These are phyloP conservation scores for Paratilapia polleni DNA, from an alignment of 2,113 vertebrate species.

Conservation along the genomic window DNA sequence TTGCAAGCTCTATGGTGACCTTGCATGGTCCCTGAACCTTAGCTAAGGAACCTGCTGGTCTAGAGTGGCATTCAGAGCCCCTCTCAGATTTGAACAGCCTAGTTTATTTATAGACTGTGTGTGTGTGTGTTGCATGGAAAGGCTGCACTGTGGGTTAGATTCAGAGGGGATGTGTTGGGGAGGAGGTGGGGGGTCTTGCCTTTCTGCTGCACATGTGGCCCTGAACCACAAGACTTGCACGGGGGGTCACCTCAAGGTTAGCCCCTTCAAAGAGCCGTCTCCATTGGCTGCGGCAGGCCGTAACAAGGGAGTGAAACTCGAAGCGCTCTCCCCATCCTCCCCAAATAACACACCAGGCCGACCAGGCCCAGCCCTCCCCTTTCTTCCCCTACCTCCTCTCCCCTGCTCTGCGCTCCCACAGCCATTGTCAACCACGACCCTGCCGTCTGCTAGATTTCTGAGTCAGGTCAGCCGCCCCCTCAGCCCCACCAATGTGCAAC, in stretches of 20 bases:
- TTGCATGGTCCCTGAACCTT: background rate
- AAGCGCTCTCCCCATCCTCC: slow-evolving; percentile 59
- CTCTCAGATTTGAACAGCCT: slow-evolving; percentile 61
- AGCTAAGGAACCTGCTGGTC: slow-evolving; percentile 42
- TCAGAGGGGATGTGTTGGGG: slow-evolving; percentile 25
- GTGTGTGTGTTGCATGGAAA: slow-evolving; percentile 37
- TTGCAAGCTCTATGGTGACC: background rate
- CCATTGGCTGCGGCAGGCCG: slow-evolving; percentile 70
- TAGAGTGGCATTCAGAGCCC: slow-evolving; percentile 41
- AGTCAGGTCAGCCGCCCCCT: slow-evolving; percentile 56
- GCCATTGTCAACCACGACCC: slow-evolving; percentile 73
- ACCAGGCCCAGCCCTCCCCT: slow-evolving; percentile 20
- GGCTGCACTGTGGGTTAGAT: slow-evolving; percentile 34
- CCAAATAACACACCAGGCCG: slow-evolving; percentile 59
- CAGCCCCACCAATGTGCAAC: slow-evolving; percentile 22
- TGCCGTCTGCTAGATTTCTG: slow-evolving; percentile 69
- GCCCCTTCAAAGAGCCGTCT: slow-evolving; percentile 71
- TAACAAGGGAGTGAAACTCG: slow-evolving; percentile 77
- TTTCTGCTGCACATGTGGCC: slow-evolving; percentile 74
- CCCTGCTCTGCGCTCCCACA: slow-evolving; percentile 46
- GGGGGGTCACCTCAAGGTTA: slow-evolving; percentile 82
- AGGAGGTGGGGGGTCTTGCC: slow-evolving; percentile 43
- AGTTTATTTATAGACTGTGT: slow-evolving; percentile 78
- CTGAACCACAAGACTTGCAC: slow-evolving; percentile 72
- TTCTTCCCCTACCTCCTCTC: slow-evolving; percentile 3